A percentile compares a stretch with the other conserved stretches of the same genome.
Evolutionary conservation across 1,140 invertebrate species (phyloP).

Genomic region (Polyergus mexicanus): DNA sequence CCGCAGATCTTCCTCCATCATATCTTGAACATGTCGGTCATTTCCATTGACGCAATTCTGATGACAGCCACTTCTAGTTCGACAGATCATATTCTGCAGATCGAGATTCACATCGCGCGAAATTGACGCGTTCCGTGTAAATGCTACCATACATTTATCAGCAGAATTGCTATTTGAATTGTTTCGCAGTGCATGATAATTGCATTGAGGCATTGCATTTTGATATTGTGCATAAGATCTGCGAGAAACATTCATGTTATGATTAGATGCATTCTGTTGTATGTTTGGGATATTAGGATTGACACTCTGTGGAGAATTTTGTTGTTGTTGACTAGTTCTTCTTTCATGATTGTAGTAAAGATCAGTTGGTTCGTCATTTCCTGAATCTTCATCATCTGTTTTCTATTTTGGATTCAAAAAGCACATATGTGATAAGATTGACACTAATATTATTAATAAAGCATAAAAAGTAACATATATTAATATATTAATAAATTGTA

Average conservation of each 20-base stretch:
- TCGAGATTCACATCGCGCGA: not conserved
- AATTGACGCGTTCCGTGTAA: not conserved
- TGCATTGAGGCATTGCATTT: slow-evolving; percentile 54
- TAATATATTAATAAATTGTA: not conserved
- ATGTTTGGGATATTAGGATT: slow-evolving; percentile 66
- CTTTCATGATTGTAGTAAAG: slow-evolving; percentile 87
- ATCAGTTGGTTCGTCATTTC: slow-evolving; percentile 97
- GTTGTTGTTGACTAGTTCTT: slow-evolving; percentile 81
- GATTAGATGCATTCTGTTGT: slow-evolving; percentile 74
- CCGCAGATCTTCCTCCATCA: slow-evolving; percentile 38
- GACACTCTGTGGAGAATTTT: slow-evolving; percentile 77
- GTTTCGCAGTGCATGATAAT: slow-evolving; percentile 34
- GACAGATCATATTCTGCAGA: slow-evolving; percentile 37
- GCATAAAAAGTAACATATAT: too few species aligned
- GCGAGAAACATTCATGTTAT: slow-evolving; percentile 69
- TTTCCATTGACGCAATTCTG: slow-evolving; percentile 25
- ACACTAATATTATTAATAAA: not conserved
- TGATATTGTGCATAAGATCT: slow-evolving; percentile 67
- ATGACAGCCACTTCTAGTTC: slow-evolving; percentile 22
- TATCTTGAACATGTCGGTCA: slow-evolving; percentile 19
- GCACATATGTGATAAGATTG: not conserved
- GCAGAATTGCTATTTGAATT: slow-evolving; percentile 1
- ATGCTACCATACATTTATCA: slow-evolving; percentile 5
- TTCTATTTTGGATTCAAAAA: slow-evolving; percentile 87
- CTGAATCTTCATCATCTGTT: slow-evolving; percentile 96